phyloP scores from a whole-genome alignment of 2,113 vertebrate genomes.

The Phodopus roborovskii region DNA sequence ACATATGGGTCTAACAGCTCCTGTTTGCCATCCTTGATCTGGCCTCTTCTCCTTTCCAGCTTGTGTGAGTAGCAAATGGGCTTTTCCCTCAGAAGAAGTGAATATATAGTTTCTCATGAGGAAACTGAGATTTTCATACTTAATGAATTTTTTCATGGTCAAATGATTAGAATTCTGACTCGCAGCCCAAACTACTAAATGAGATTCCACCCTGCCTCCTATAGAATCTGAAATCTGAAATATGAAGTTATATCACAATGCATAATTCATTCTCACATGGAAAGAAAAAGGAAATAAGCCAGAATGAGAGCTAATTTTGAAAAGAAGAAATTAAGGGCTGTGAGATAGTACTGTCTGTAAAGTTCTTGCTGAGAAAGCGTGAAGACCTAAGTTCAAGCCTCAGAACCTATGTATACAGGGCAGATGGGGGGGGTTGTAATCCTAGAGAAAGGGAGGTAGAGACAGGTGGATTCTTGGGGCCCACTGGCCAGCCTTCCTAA shows the following conservation, averaged over 20 bases:
- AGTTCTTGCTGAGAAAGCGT: neutral
- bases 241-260: neutral
- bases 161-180: slow-evolving; percentile 11
- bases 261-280: neutral
- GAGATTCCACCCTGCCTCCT: neutral
- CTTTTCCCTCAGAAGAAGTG: neutral
- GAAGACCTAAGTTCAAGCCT: neutral
- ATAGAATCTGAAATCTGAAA: neutral
- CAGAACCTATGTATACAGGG: neutral
- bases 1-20: neutral
- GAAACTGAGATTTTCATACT: slow-evolving; percentile 16
- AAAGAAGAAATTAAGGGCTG: neutral
- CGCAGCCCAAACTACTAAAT: neutral
- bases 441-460: neutral
- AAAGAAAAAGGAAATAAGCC: neutral
- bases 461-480: neutral
- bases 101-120: neutral
- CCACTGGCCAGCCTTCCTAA: neutral
- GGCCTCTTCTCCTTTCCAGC: neutral
- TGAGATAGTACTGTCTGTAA: neutral
- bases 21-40: neutral
- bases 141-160: neutral
- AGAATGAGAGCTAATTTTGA: slow-evolving; percentile 28
- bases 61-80: neutral
- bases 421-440: neutral